Conservation (phyloP, 2,888 invertebrate genomes). For the Epiblema foenella region DNA sequence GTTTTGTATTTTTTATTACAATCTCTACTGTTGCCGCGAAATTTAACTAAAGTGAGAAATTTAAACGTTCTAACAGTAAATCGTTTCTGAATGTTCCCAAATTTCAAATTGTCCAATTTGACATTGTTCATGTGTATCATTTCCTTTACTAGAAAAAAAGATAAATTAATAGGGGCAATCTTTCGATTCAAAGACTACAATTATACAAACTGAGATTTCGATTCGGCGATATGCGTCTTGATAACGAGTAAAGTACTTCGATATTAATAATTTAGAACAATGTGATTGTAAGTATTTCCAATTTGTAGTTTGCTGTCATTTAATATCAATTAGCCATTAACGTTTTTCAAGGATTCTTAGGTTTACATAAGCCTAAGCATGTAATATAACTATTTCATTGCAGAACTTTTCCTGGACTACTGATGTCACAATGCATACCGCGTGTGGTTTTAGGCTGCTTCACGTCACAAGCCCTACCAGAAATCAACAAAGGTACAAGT, state of each 20-base stretch:
- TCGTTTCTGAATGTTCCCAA: background rate
- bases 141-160: background rate
- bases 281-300: conserved; percentile 6
- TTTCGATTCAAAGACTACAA: too few relatives aligned
- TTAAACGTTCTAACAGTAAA: background rate
- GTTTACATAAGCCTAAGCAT: conserved; percentile 40
- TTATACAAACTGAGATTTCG: too few relatives aligned
- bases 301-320: too few relatives aligned
- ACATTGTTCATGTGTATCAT: background rate
- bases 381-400: conserved; percentile 41
- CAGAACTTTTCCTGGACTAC: conserved; percentile 40
- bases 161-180: conserved; percentile 19
- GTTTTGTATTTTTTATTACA: too few relatives aligned
- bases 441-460: conserved; percentile 51
- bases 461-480: conserved; percentile 47
- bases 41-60: too few relatives aligned
- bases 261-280: background rate
- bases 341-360: conserved; percentile 10
- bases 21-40: too few relatives aligned
- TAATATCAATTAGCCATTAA: background rate
- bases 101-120: background rate
- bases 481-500: conserved; percentile 51
- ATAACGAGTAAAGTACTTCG: background rate
- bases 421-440: conserved; percentile 53
- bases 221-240: background rate